Percentiles rank a stretch among this genome's conserved stretches.
Evolutionary conservation across 2,113 vertebrate genomes (phyloP).

Genomic region (Eretmochelys imbricata): DNA sequence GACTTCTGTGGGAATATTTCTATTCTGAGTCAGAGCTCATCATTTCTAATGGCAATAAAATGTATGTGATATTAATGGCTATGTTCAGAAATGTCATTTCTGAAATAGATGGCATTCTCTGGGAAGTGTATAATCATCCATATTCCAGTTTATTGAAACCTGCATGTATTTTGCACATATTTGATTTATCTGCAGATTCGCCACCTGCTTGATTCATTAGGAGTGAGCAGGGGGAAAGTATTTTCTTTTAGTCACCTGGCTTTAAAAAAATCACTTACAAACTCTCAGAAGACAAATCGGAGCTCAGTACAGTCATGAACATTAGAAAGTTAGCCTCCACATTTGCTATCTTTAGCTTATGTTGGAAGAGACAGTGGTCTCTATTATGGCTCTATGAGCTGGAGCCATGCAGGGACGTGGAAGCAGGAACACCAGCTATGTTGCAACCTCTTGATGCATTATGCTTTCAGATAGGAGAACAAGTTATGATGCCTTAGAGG

Average conservation of each 20-base stretch:
- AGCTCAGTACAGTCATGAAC: background rate
- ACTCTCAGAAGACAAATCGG: background rate
- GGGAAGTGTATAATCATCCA: background rate
- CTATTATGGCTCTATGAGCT: background rate
- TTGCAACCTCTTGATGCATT: background rate
- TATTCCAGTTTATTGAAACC: background rate
- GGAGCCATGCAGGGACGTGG: background rate
- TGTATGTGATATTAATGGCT: background rate
- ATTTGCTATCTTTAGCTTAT: background rate
- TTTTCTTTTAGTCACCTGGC: background rate
- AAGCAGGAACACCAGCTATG: background rate
- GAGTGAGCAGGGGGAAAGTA: background rate
- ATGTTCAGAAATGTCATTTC: background rate
- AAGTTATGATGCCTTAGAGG: background rate
- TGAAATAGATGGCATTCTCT: background rate
- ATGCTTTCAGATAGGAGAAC: background rate
- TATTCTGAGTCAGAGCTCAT: background rate
- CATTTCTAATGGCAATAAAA: background rate
- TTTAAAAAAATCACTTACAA: background rate
- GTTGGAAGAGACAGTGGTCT: background rate
- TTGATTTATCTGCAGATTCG: background rate
- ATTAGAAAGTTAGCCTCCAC: background rate
- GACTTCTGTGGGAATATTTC: background rate
- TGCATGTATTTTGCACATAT: background rate
- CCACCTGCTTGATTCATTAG: background rate